Evolutionary conservation across 2,113 vertebrate genomes (phyloP).

Genomic region (Phoxinus phoxinus): DNA sequence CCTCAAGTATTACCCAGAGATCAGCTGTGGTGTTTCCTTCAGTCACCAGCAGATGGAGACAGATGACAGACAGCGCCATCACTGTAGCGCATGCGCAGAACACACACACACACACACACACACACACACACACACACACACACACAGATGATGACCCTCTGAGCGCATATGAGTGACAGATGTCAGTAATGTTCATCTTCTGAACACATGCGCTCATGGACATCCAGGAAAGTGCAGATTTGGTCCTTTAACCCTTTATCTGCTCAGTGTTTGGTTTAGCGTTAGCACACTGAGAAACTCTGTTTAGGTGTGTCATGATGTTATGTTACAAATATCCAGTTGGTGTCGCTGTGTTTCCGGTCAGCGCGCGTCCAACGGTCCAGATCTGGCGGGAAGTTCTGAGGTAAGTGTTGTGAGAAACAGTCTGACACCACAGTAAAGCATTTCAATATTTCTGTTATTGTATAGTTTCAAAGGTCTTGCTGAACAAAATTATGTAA

Average conservation of each 20-base stretch:
- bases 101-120: no score
- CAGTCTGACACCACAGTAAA: no score
- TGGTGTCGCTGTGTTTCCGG: background rate
- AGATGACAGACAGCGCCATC: background rate
- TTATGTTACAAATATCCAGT: background rate
- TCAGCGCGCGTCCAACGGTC: no score
- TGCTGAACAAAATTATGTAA: background rate
- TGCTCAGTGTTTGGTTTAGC: no score
- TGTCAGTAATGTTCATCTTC: background rate
- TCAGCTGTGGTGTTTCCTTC: background rate
- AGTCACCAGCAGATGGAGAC: conserved; percentile 15
- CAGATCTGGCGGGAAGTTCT: background rate
- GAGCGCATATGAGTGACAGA: background rate
- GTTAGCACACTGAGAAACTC: background rate
- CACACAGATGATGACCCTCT: no score
- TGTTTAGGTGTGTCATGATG: background rate
- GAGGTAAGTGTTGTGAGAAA: background rate
- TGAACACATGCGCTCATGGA: background rate
- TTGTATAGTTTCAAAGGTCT: background rate
- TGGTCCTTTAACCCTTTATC: no score
- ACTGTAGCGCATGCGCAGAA: background rate
- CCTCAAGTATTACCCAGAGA: background rate
- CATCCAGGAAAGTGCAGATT: background rate
- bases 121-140: no score
- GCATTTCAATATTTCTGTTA: no score